phyloP scores from a whole-genome alignment of 2,797 vertebrate genomes.

The Sebastes oblongus region DNA sequence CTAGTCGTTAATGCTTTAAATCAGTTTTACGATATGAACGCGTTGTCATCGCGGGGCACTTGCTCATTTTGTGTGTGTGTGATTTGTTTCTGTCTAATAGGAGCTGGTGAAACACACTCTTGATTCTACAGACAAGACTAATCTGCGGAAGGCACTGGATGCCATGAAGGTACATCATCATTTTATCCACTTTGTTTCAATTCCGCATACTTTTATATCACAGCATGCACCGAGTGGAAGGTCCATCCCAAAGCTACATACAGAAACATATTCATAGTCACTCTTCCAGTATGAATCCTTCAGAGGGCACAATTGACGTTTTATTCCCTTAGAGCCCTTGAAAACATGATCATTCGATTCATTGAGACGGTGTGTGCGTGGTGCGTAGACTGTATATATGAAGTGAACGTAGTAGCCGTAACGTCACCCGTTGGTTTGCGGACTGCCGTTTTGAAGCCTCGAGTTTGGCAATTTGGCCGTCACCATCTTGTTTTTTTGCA shows the following conservation, averaged over 20 bases:
- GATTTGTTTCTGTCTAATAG: conserved; percentile 71
- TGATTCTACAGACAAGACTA: conserved; percentile 87
- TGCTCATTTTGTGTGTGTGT: background rate
- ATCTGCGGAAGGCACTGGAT: conserved; percentile 90
- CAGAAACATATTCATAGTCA: background rate
- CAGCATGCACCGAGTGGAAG: background rate
- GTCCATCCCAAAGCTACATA: background rate
- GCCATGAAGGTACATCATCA: conserved; percentile 91
- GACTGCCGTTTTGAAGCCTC: too few species aligned
- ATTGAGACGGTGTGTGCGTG: background rate
- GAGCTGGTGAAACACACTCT: conserved; percentile 96
- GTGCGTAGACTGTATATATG: background rate
- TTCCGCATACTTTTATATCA: background rate
- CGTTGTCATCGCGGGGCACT: background rate
- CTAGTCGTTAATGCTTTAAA: background rate
- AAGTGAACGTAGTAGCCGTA: fast-evolving
- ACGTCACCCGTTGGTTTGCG: too few species aligned
- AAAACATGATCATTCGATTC: background rate
- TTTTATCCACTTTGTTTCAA: background rate
- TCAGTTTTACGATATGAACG: background rate
- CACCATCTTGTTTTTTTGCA: too few species aligned
- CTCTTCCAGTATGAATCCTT: background rate
- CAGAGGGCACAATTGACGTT: background rate
- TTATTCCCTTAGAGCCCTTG: background rate
- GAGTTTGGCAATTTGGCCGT: too few species aligned